Evolutionary conservation across 2,888 invertebrate species (phyloP).

Genomic region (Monochamus alternatus): DNA sequence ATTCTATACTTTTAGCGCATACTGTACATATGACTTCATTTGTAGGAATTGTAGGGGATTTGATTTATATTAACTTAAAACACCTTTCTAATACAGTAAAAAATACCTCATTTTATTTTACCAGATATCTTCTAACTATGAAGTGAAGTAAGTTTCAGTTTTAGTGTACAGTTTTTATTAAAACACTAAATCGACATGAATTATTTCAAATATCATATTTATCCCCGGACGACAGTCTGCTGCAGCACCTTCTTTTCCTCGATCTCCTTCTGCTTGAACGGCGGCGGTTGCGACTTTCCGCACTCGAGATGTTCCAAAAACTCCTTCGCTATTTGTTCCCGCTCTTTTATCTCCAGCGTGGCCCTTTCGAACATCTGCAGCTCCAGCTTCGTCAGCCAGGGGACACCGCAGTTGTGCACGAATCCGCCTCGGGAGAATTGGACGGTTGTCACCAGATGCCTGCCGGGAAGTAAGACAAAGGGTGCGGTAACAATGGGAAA

Average conservation of each 20-base stretch:
- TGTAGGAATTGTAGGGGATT: no score
- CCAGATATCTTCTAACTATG: no score
- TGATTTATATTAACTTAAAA: no score
- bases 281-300: conserved; percentile 48
- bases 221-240: conserved; percentile 47
- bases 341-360: conserved; percentile 65
- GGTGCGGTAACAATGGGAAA: not conserved
- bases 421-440: conserved; percentile 72
- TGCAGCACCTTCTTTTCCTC: conserved; percentile 50
- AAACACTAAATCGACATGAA: no score
- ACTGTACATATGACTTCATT: no score
- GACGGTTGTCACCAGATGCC: conserved; percentile 68
- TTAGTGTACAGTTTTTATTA: no score
- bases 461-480: conserved; percentile 40
- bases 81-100: no score
- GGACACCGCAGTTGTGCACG: conserved; percentile 71
- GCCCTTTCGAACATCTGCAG: conserved; percentile 68
- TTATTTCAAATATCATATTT: not conserved
- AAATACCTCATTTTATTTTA: no score
- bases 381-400: conserved; percentile 70
- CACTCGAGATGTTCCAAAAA: conserved; percentile 49
- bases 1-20: no score
- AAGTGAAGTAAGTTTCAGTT: no score
- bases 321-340: conserved; percentile 62
- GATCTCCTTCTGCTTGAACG: conserved; percentile 54